Evolutionary conservation across 2,797 vertebrate genomes (phyloP).

Genomic region (Myripristis jacobus): DNA sequence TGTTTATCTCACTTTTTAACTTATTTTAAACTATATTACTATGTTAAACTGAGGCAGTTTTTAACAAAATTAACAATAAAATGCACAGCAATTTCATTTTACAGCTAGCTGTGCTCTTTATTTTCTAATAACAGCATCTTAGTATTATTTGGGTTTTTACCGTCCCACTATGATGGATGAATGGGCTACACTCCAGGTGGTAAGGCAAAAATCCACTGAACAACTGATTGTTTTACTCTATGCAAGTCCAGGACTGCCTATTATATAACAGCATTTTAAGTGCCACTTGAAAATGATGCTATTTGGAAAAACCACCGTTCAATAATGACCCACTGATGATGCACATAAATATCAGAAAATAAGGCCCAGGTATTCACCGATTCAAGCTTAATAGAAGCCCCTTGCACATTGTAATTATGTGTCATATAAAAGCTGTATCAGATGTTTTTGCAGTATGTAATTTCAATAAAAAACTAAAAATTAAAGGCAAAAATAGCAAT

Average conservation of each 20-base stretch:
- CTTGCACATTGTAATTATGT: constrained; percentile 47
- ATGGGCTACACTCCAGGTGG: not conserved
- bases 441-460: constrained; percentile 28
- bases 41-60: not conserved
- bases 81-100: not conserved
- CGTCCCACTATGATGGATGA: too few relatives aligned
- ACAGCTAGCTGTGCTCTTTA: not conserved
- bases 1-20: not conserved
- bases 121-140: not conserved
- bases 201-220: constrained; percentile 14
- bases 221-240: constrained; percentile 11
- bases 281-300: not conserved
- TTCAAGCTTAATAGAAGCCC: constrained; percentile 32
- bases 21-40: not conserved
- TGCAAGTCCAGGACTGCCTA: constrained; percentile 4
- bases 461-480: constrained; percentile 17
- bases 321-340: constrained; percentile 17
- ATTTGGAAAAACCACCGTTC: constrained; percentile 6
- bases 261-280: constrained; percentile 29
- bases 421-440: constrained; percentile 32
- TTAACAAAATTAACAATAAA: not conserved
- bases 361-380: constrained; percentile 18
- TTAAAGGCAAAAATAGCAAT: constrained; percentile 48
- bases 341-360: constrained; percentile 20
- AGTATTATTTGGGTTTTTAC: not conserved